phyloP scores from a whole-genome alignment of 2,888 invertebrate genomes.

The Phytoseiulus persimilis region DNA sequence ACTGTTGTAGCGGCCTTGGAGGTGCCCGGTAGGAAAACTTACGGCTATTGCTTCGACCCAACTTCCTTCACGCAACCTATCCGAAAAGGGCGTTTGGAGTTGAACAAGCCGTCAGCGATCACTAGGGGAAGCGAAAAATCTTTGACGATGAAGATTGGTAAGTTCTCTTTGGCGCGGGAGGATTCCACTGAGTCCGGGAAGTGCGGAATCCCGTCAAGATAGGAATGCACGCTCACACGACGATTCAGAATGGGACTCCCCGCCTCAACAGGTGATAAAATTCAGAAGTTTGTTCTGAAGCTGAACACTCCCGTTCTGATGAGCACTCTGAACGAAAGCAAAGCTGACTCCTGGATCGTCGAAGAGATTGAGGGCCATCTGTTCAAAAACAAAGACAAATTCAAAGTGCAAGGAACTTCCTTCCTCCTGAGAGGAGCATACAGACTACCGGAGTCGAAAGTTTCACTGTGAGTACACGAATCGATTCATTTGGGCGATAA shows the following conservation, averaged over 20 bases:
- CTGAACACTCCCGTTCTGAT: background rate
- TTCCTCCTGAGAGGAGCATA: background rate
- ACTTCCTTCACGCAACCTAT: background rate
- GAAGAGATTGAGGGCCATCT: background rate
- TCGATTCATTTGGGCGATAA: too few species aligned
- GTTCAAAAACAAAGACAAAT: background rate
- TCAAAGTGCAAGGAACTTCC: background rate
- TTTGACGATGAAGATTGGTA: too few species aligned
- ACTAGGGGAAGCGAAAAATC: too few species aligned
- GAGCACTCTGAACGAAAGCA: background rate
- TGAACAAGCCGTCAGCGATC: background rate
- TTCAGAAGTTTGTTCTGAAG: background rate
- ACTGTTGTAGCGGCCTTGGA: background rate
- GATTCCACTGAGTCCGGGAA: too few species aligned
- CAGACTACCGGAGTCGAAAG: background rate
- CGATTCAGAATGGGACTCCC: background rate
- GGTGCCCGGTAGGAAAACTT: background rate
- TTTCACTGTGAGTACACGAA: background rate
- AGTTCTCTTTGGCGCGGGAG: too few species aligned
- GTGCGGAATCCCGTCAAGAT: too few species aligned
- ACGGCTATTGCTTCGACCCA: conserved; percentile 21
- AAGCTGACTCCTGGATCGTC: background rate
- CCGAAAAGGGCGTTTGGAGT: background rate
- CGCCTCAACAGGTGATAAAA: background rate
- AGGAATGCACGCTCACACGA: too few species aligned